Conservation (phyloP, 1,140 invertebrate genomes). For the Micrasema minimum region DNA sequence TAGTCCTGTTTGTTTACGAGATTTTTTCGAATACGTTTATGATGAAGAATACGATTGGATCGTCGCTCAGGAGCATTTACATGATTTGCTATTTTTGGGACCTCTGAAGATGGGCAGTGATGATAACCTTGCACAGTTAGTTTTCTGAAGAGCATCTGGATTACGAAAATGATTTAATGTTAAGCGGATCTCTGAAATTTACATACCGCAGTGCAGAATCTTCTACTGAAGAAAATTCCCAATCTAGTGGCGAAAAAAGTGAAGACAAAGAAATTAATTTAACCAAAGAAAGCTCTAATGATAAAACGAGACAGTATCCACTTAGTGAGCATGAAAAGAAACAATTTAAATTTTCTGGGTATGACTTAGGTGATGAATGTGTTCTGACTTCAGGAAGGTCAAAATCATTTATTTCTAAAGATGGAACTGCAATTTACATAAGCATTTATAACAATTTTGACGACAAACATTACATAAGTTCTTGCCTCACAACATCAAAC, state of each 20-base stretch:
- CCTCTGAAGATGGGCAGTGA: not conserved
- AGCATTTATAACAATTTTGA: constrained; percentile 56
- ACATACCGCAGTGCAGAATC: constrained; percentile 33
- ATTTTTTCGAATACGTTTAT: constrained; percentile 68
- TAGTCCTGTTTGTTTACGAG: constrained; percentile 66
- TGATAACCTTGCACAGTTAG: not conserved
- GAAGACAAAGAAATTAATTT: not conserved
- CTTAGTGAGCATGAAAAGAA: not conserved
- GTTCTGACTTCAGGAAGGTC: constrained; percentile 64
- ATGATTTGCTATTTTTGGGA: constrained; percentile 50
- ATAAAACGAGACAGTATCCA: not conserved
- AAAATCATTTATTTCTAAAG: constrained; percentile 61
- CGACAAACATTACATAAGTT: constrained; percentile 61
- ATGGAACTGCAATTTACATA: constrained; percentile 61
- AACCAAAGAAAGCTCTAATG: not conserved
- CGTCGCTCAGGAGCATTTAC: constrained; percentile 60
- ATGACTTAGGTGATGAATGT: constrained; percentile 64
- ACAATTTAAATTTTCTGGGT: constrained; percentile 58
- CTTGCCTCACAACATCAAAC: constrained; percentile 59
- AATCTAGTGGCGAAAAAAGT: not conserved
- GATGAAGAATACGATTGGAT: constrained; percentile 66
- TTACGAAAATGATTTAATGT: constrained; percentile 57
- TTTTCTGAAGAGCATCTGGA: constrained; percentile 43
- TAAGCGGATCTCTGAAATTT: constrained; percentile 63
- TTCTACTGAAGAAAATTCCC: not conserved